Percentiles rank a stretch among this genome's conserved stretches.
Evolutionary conservation across 2,888 invertebrate genomes (phyloP).

Genomic region (Listrodromus nycthemerus): DNA sequence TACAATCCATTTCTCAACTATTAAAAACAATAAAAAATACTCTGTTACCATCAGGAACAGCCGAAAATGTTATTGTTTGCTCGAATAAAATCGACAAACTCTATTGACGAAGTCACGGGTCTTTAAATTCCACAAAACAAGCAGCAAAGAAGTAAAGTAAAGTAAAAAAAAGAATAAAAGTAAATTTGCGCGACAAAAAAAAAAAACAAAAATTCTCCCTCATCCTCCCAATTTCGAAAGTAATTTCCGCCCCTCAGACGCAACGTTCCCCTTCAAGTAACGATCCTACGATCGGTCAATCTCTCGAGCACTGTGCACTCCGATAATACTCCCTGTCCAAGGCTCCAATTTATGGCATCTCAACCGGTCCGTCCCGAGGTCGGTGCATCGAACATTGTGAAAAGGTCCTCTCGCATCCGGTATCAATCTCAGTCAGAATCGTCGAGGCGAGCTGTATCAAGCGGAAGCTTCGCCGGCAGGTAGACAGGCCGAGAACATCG

Average conservation of each 20-base stretch:
- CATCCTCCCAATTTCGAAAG: neutral
- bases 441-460: slow-evolving; percentile 12
- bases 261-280: neutral
- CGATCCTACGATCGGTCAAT: neutral
- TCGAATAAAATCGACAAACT: no score
- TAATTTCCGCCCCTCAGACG: neutral
- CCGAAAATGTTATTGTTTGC: no score
- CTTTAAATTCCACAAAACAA: no score
- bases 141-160: no score
- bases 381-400: neutral
- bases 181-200: no score
- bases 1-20: no score
- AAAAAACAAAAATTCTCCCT: neutral
- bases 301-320: neutral
- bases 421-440: slow-evolving; percentile 46
- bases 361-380: neutral
- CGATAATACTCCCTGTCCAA: neutral
- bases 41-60: no score
- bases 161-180: no score
- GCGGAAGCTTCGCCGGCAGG: slow-evolving; percentile 8
- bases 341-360: slow-evolving; percentile 28
- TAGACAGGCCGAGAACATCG: slow-evolving; percentile 2
- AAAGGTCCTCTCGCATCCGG: slow-evolving; percentile 28
- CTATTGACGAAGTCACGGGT: no score
- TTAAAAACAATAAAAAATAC: no score